Conservation (phyloP, 2,113 vertebrate genomes). For the Leptosomus discolor region DNA sequence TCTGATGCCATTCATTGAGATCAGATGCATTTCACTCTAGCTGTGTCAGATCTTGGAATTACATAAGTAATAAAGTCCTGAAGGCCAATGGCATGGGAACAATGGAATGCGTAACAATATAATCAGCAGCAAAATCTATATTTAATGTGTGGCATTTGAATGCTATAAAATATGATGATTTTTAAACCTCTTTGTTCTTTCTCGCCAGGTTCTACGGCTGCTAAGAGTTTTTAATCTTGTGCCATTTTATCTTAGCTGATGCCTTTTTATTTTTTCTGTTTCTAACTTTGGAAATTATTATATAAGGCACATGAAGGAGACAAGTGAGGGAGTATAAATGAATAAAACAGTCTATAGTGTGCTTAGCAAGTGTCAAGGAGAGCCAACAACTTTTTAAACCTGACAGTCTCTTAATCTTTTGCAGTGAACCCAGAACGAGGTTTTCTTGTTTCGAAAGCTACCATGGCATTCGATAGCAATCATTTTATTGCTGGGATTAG, state of each 20-base stretch:
- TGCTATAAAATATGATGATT: conserved; percentile 54
- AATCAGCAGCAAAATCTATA: conserved; percentile 75
- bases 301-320: conserved; percentile 66
- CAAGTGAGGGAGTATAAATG: conserved; percentile 44
- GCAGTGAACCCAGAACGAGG: conserved; percentile 35
- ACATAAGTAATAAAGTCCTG: conserved; percentile 73
- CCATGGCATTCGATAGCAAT: conserved; percentile 31
- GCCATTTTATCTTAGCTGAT: conserved; percentile 64
- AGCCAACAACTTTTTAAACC: conserved; percentile 59
- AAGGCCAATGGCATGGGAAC: conserved; percentile 70
- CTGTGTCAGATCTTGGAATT: conserved; percentile 71
- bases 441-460: conserved; percentile 63
- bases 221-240: conserved; percentile 48
- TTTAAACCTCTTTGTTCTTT: conserved; percentile 72
- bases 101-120: conserved; percentile 78
- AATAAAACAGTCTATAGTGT: conserved; percentile 60
- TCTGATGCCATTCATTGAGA: conserved; percentile 73
- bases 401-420: conserved; percentile 63
- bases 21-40: conserved; percentile 74
- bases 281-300: conserved; percentile 72
- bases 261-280: conserved; percentile 62
- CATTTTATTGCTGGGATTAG: conserved; percentile 67
- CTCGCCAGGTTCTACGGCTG: conserved; percentile 19
- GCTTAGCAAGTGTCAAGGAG: conserved; percentile 26
- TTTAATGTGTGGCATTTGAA: conserved; percentile 69